These are phyloP conservation scores for Rhinolophus ferrumequinum DNA, from an alignment of 2,113 vertebrate species.

Conservation along the genomic window DNA sequence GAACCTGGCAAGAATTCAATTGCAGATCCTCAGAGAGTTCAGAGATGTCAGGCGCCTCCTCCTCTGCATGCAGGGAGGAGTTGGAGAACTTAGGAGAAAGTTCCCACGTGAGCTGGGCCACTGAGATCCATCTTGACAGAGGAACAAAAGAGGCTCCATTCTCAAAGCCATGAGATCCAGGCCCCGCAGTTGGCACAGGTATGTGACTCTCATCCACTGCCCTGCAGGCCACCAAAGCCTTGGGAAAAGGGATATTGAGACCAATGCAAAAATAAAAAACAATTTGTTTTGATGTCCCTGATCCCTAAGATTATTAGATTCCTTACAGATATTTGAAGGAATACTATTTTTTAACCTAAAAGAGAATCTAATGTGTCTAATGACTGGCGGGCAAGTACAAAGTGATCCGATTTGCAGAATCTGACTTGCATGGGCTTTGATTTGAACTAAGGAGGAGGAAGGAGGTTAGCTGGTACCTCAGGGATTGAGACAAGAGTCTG, in stretches of 20 bases:
- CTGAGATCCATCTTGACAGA: not conserved
- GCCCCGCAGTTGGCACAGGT: not conserved
- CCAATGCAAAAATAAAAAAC: not conserved
- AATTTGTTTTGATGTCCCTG: not conserved
- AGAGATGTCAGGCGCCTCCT: not conserved
- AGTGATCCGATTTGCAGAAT: not conserved
- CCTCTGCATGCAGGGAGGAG: not conserved
- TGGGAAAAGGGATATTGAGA: not conserved
- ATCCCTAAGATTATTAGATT: not conserved
- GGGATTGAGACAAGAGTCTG: not conserved
- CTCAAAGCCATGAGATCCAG: not conserved
- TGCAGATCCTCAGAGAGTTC: not conserved
- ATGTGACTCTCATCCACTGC: not conserved
- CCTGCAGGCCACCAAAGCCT: not conserved
- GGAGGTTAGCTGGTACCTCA: not conserved
- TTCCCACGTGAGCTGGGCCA: rapidly evolving
- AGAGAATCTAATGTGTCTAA: not conserved
- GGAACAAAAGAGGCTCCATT: not conserved
- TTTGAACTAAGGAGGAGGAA: not conserved
- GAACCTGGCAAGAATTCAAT: not conserved
- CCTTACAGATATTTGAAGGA: not conserved
- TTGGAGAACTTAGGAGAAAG: not conserved
- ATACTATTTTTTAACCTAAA: not conserved
- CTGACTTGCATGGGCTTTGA: not conserved
- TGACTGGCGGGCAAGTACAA: not conserved